Percentiles rank a stretch among this genome's conserved stretches.
Evolutionary conservation across 2,888 invertebrate species (phyloP).

Genomic region (Prosopocoilus inquinatus): DNA sequence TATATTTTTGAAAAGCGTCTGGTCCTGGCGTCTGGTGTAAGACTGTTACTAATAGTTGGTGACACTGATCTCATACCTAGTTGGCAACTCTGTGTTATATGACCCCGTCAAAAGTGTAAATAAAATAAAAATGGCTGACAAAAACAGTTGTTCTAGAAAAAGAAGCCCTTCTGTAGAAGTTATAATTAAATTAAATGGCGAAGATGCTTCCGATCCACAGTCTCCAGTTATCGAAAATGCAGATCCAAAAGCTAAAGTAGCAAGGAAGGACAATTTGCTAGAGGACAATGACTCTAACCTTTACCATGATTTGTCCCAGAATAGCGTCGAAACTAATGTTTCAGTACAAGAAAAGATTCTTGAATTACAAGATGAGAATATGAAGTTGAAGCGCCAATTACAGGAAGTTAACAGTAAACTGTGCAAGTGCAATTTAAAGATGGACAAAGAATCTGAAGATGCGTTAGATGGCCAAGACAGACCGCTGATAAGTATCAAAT

Average conservation of each 20-base stretch:
- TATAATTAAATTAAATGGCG: constrained; percentile 36
- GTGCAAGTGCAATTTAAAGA: constrained; percentile 15
- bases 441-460: constrained; percentile 1
- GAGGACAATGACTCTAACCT: constrained; percentile 10
- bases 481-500: constrained; percentile 49
- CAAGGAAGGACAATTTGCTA: background rate
- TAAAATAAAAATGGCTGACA: constrained; percentile 28
- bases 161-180: constrained; percentile 25
- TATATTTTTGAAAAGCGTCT: too few species aligned
- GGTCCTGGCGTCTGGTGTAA: too few species aligned
- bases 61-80: too few species aligned
- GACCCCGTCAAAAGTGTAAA: too few species aligned
- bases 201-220: constrained; percentile 20
- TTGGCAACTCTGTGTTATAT: too few species aligned
- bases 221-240: background rate
- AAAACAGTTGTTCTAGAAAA: constrained; percentile 25
- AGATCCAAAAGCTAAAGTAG: background rate
- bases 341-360: constrained; percentile 10
- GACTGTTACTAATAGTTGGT: too few species aligned
- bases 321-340: constrained; percentile 18
- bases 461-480: background rate
- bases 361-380: constrained; percentile 19
- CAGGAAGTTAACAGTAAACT: constrained; percentile 17
- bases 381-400: constrained; percentile 17
- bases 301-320: constrained; percentile 10